These are phyloP conservation scores for Brachyistius frenatus DNA, from an alignment of 2,113 vertebrate genomes.

Conservation along the genomic window DNA sequence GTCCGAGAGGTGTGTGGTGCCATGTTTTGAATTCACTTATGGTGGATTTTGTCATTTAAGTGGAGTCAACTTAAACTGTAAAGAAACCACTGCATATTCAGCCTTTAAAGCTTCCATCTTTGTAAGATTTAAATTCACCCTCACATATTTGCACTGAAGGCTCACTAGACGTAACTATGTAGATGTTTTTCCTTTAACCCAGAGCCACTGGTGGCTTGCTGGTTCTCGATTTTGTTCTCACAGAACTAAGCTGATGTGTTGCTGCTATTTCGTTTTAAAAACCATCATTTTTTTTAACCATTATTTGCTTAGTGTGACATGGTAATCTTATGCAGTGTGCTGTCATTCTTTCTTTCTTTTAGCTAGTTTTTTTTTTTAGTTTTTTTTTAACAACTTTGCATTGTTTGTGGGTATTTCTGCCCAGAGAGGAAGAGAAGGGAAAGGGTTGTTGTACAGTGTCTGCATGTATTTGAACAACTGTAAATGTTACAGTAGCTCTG, in stretches of 20 bases:
- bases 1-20: conserved; percentile 58
- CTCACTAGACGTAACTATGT: conserved; percentile 62
- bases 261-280: conserved; percentile 83
- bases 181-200: conserved; percentile 71
- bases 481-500: conserved; percentile 77
- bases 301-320: conserved; percentile 61
- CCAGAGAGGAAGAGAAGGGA: conserved; percentile 68
- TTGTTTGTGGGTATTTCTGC: conserved; percentile 49
- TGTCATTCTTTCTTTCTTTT: conserved; percentile 43
- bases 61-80: conserved; percentile 55
- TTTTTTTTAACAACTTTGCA: conserved; percentile 47
- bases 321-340: conserved; percentile 31
- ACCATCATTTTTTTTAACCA: conserved; percentile 49
- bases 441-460: conserved; percentile 65
- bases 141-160: conserved; percentile 86
- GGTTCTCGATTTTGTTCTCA: conserved; percentile 81
- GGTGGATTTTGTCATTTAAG: conserved; percentile 44
- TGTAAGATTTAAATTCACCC: conserved; percentile 51
- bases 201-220: conserved; percentile 88
- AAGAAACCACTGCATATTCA: conserved; percentile 56
- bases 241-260: conserved; percentile 82
- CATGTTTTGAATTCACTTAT: conserved; percentile 57
- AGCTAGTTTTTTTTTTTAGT: conserved; percentile 43
- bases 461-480: conserved; percentile 80
- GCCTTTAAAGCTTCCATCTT: conserved; percentile 67